Conservation (phyloP, 2,888 invertebrate species). For the Drosophila mayaguana region DNA sequence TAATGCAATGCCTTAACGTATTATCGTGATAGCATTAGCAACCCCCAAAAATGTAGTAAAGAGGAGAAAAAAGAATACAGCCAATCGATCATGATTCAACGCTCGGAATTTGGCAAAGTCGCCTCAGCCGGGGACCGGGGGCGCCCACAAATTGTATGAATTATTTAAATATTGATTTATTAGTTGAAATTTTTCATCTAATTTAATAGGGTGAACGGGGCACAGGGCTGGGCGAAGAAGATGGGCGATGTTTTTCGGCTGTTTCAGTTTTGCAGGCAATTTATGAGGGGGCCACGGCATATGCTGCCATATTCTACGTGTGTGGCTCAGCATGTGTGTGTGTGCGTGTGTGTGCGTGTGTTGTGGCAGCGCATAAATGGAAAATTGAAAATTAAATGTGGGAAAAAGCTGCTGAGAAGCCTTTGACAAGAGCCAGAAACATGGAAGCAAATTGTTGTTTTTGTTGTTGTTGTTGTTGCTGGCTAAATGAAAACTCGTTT, state of each 20-base stretch:
- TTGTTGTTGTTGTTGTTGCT: constrained; percentile 13
- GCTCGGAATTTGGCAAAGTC: constrained; percentile 1
- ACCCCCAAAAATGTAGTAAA: constrained; percentile 23
- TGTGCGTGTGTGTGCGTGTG: constrained; percentile 2
- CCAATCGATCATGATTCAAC: constrained; percentile 63
- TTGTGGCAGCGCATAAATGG: constrained; percentile 53
- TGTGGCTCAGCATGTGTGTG: background rate
- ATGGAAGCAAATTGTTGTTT: constrained; percentile 24
- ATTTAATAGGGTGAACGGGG: constrained; percentile 48
- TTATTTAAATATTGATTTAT: constrained; percentile 77
- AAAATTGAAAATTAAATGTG: constrained; percentile 67
- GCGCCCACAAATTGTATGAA: constrained; percentile 62
- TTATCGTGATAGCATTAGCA: constrained; percentile 33
- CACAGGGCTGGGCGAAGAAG: background rate
- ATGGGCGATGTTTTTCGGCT: constrained; percentile 3
- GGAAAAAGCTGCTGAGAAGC: constrained; percentile 31
- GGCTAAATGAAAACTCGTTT: constrained; percentile 58
- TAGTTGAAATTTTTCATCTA: constrained; percentile 67
- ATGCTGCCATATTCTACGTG: constrained; percentile 15
- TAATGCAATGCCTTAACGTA: constrained; percentile 6
- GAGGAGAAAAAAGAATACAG: background rate
- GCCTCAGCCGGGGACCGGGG: background rate
- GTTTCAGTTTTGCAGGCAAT: constrained; percentile 1
- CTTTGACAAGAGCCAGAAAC: constrained; percentile 39
- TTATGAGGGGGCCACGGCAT: constrained; percentile 12